Conservation (phyloP, 2,888 invertebrate species). For the Pterostichus niger region DNA sequence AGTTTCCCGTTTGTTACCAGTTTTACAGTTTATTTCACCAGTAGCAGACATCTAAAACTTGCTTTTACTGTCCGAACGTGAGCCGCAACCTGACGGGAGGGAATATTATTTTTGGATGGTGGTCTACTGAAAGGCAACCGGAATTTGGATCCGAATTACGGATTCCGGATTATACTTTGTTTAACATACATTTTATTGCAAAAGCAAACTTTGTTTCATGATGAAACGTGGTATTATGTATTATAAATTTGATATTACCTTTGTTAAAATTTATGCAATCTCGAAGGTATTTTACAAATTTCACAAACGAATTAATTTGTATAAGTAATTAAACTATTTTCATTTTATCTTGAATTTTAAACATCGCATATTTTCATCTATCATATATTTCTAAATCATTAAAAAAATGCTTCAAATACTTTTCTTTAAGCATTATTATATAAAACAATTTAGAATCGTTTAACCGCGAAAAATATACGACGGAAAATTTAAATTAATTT, state of each 20-base stretch:
- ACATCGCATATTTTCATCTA: no score
- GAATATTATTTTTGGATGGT: constrained; percentile 61
- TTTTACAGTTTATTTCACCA: constrained; percentile 70
- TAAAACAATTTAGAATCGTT: no score
- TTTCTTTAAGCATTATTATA: no score
- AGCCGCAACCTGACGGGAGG: constrained; percentile 49
- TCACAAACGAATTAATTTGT: no score
- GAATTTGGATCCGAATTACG: neutral
- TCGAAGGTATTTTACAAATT: no score
- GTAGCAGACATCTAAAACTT: constrained; percentile 56
- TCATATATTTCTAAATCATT: no score
- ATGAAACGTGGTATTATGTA: neutral
- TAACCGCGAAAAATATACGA: no score
- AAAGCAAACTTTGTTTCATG: constrained; percentile 8
- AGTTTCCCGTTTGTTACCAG: constrained; percentile 69
- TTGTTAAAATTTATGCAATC: neutral
- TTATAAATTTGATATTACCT: neutral
- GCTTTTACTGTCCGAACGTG: constrained; percentile 63
- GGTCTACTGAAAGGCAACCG: constrained; percentile 42
- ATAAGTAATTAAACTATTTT: no score
- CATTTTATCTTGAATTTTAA: no score
- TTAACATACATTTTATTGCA: constrained; percentile 14
- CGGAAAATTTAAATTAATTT: no score
- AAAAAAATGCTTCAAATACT: no score
- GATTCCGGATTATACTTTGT: constrained; percentile 23